phyloP scores from a whole-genome alignment of 2,888 invertebrate species.

The Merodon equestris region DNA sequence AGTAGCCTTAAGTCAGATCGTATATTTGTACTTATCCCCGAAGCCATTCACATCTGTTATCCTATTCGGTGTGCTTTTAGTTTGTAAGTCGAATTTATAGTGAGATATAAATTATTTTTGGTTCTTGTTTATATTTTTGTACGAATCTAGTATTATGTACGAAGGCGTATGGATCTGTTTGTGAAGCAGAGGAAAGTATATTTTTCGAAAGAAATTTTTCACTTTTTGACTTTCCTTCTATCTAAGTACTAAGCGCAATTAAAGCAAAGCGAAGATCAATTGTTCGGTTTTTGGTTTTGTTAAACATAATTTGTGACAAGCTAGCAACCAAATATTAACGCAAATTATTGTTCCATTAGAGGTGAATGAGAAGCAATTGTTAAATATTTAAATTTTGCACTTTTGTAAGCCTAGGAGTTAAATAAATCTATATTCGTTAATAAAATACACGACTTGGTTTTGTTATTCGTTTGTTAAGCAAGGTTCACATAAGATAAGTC shows the following conservation, averaged over 20 bases:
- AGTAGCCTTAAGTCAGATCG: conserved; percentile 22
- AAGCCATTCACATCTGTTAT: conserved; percentile 4
- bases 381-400: conserved; percentile 58
- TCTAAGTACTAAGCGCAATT: too few species aligned
- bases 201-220: too few species aligned
- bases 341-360: conserved; percentile 35
- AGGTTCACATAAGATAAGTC: too few species aligned
- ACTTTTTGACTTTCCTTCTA: too few species aligned
- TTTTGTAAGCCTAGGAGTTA: conserved; percentile 49
- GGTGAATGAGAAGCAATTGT: too few species aligned
- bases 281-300: conserved; percentile 25
- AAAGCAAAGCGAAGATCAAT: background rate
- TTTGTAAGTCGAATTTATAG: conserved; percentile 33
- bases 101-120: conserved; percentile 25
- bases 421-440: conserved; percentile 44
- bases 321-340: conserved; percentile 61
- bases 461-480: background rate
- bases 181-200: too few species aligned
- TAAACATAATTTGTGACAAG: conserved; percentile 17
- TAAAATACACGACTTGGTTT: background rate
- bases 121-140: conserved; percentile 15
- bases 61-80: conserved; percentile 23
- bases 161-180: background rate
- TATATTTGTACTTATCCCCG: conserved; percentile 55
- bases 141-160: conserved; percentile 20